phyloP scores from a whole-genome alignment of 2,797 vertebrate genomes.

The Menidia menidia region DNA sequence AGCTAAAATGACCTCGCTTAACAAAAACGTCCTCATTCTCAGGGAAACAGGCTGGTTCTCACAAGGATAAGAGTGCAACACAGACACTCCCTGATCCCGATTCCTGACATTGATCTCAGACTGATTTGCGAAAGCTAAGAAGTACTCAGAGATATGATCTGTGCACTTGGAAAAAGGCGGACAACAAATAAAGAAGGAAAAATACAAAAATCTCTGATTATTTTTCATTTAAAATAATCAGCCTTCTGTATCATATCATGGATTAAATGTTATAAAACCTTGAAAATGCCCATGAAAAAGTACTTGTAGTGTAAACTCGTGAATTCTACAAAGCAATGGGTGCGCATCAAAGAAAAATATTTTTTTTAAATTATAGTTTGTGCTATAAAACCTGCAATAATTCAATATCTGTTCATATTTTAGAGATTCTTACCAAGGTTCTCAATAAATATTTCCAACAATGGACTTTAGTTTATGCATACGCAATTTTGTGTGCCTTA shows the following conservation, averaged over 20 bases:
- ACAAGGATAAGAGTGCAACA: slow-evolving; percentile 15
- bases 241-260: neutral
- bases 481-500: too few species aligned
- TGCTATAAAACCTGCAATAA: too few species aligned
- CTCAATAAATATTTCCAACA: too few species aligned
- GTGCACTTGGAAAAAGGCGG: neutral
- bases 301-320: too few species aligned
- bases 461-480: too few species aligned
- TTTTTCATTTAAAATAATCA: neutral
- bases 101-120: slow-evolving; percentile 27
- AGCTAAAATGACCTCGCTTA: slow-evolving; percentile 32
- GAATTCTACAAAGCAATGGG: too few species aligned
- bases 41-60: slow-evolving; percentile 34
- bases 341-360: too few species aligned
- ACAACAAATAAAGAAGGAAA: neutral
- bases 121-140: neutral
- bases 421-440: too few species aligned
- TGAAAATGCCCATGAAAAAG: too few species aligned
- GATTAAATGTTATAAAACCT: neutral
- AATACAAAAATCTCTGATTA: neutral
- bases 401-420: too few species aligned
- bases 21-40: slow-evolving; percentile 43
- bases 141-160: neutral
- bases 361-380: too few species aligned
- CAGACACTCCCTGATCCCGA: slow-evolving; percentile 51